Conservation (phyloP, 2,888 invertebrate genomes). For the Biston stratarius region DNA sequence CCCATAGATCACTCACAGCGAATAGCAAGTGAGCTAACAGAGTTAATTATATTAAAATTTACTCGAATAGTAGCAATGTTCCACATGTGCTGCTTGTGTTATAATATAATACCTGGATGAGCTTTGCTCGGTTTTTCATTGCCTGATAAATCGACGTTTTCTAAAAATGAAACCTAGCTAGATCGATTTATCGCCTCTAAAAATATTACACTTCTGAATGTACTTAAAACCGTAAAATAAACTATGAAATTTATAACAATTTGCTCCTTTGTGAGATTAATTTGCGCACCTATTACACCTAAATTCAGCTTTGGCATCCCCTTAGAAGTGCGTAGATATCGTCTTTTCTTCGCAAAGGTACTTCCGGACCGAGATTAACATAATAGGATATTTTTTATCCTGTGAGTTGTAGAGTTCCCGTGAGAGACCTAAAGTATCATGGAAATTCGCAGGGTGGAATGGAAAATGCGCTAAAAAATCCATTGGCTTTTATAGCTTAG, state of each 20-base stretch:
- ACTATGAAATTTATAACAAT: slow-evolving; percentile 15
- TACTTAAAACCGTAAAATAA: neutral
- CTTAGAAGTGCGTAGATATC: slow-evolving; percentile 57
- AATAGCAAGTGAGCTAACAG: no score
- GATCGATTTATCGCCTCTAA: no score
- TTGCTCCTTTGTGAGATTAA: slow-evolving; percentile 39
- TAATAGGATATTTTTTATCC: slow-evolving; percentile 68
- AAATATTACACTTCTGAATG: no score
- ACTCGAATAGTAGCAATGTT: no score
- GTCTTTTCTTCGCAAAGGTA: slow-evolving; percentile 59
- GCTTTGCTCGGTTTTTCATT: no score
- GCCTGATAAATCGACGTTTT: no score
- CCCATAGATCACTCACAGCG: no score
- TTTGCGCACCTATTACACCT: slow-evolving; percentile 50
- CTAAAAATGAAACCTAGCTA: no score
- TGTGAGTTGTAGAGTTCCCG: slow-evolving; percentile 63
- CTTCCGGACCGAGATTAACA: slow-evolving; percentile 61
- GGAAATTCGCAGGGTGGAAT: slow-evolving; percentile 53
- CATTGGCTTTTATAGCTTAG: slow-evolving; percentile 53
- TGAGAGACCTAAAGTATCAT: slow-evolving; percentile 62
- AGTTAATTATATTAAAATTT: no score
- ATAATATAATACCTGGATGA: no score
- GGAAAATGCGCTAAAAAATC: slow-evolving; percentile 53
- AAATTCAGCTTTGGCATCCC: slow-evolving; percentile 56
- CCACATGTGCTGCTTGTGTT: no score